Conservation (phyloP, 2,113 vertebrate genomes). For the Dolichotis patagonum region DNA sequence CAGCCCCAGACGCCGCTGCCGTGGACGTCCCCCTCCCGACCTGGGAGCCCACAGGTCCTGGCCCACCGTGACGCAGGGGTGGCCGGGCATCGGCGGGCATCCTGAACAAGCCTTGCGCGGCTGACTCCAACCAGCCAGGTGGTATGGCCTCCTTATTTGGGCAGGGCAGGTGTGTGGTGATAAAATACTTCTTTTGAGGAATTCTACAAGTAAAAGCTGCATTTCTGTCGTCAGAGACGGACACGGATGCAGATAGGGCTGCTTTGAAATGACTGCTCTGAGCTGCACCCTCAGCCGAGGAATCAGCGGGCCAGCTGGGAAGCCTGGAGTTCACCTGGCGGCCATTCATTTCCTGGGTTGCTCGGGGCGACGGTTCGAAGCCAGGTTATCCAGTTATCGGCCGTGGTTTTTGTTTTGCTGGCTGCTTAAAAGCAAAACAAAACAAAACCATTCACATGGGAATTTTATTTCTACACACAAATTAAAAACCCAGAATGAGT, state of each 20-base stretch:
- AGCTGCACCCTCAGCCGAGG: background rate
- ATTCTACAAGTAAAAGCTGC: slow-evolving; percentile 47
- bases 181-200: background rate
- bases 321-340: background rate
- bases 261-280: background rate
- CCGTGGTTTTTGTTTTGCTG: slow-evolving; percentile 1
- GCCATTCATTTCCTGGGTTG: background rate
- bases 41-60: too few relatives aligned
- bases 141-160: background rate
- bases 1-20: too few relatives aligned
- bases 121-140: background rate
- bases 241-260: background rate
- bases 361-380: background rate
- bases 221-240: background rate
- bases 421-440: slow-evolving; percentile 37
- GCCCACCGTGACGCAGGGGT: background rate
- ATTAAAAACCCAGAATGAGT: slow-evolving; percentile 12
- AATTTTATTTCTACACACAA: slow-evolving; percentile 6
- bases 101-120: background rate
- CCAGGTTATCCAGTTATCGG: background rate
- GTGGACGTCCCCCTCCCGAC: too few relatives aligned
- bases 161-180: background rate
- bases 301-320: slow-evolving; percentile 18
- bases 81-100: background rate
- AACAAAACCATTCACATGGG: background rate